Evolutionary conservation across 92 coral and sea anemone genomes (phyloP), one percentile per base, ranked within the genome.

Genomic region (Zoanthus gigantus): DNA sequence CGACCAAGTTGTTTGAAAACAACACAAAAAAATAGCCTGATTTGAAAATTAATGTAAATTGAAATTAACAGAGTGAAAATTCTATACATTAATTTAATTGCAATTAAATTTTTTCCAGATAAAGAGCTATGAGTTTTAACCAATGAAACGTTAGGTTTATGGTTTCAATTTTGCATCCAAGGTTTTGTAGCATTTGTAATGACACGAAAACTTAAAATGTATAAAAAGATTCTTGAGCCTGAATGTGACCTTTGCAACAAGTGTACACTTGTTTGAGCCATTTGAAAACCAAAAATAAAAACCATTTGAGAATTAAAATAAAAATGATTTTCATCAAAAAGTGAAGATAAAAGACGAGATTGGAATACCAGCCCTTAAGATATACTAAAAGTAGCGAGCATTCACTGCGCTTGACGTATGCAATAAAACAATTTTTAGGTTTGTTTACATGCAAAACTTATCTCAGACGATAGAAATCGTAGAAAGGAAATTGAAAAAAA

Each of bases 401-500:
- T 16, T 47, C 9, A 37, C 17, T 76, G 44, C 23, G 48, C 17
- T 9, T 34, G 67, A 78, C 29, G 16, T 60, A 52, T 79, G 72
- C 34, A 79, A 79, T 60, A 34, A 45, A 74, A 45, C 12, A 45
- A 2, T 17, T 79, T 16, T 79, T 79, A 34, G 72, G 29, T 58
- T 79, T 79, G 34, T 79, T 81, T 81, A 66, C 85, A 81, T 7
- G 60, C 63, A 65, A 50, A 81, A 66, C 28, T 44, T 81, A 28
- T 66, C 74, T 66, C 32, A 14, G 28, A 31, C 15, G 85, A 81
- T 81, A 81, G 75, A 50, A 74, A 81, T 81, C 85, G 66, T 44
- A 30, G 74, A 13, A 67, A 66, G 85, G 85, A 81, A 81, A 81
- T 81, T 81, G 85, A 81, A 81, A 81, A 79, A 81, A 66, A 30